Conservation (phyloP, 2,888 invertebrate genomes). For the Epirrhoe alternata region DNA sequence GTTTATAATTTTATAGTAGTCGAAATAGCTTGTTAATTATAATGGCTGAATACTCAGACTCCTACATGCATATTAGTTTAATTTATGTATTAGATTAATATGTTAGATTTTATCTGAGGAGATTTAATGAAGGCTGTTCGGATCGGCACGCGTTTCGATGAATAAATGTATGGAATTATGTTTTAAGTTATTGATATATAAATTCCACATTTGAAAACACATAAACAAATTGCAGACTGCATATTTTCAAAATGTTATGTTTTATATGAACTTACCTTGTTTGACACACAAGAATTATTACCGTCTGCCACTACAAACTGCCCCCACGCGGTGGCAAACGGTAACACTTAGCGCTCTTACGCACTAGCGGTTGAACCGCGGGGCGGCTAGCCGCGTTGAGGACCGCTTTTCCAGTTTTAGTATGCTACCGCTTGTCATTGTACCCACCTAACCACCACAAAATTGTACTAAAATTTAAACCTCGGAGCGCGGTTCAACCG, state of each 20-base stretch:
- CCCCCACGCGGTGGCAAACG: too few relatives aligned
- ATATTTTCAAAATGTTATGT: neutral
- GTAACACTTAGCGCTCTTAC: too few relatives aligned
- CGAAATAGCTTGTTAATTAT: slow-evolving; percentile 54
- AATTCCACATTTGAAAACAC: neutral
- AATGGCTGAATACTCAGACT: slow-evolving; percentile 51
- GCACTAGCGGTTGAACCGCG: too few relatives aligned
- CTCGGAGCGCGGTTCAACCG: too few relatives aligned
- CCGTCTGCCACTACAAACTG: too few relatives aligned
- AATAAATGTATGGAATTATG: slow-evolving; percentile 13
- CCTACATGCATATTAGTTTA: slow-evolving; percentile 55
- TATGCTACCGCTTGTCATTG: too few relatives aligned
- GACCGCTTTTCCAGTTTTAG: too few relatives aligned
- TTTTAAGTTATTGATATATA: neutral
- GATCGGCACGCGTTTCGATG: slow-evolving; percentile 28
- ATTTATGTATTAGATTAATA: slow-evolving; percentile 60
- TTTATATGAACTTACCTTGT: too few relatives aligned
- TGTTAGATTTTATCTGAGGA: slow-evolving; percentile 56
- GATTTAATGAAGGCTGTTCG: slow-evolving; percentile 47
- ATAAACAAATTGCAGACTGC: neutral
- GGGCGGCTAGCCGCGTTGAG: too few relatives aligned
- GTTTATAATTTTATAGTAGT: slow-evolving; percentile 41
- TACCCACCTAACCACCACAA: too few relatives aligned
- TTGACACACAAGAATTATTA: too few relatives aligned
- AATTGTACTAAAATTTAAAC: too few relatives aligned